Conservation (phyloP, 2,113 vertebrate species). For the Lepus timidus region DNA sequence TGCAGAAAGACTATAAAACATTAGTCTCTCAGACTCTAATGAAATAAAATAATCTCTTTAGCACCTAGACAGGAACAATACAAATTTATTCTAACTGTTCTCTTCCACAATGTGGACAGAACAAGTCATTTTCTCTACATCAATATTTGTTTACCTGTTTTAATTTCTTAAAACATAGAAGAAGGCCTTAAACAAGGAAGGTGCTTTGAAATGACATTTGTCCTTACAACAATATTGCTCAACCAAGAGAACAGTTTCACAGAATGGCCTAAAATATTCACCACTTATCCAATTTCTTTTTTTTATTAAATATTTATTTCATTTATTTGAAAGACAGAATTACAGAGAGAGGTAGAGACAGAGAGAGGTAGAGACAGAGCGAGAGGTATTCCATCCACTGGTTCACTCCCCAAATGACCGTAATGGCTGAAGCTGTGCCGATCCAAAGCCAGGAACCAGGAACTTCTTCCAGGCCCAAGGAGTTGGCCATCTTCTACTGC, state of each 20-base stretch:
- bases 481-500: too few species aligned
- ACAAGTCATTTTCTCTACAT: background rate
- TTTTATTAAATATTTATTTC: background rate
- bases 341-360: too few species aligned
- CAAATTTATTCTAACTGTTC: conserved; percentile 19
- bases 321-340: too few species aligned
- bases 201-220: background rate
- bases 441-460: too few species aligned
- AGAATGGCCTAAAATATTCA: conserved; percentile 27
- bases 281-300: background rate
- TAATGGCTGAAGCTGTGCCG: too few species aligned
- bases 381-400: too few species aligned
- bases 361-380: too few species aligned
- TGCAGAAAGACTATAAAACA: background rate
- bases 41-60: conserved; percentile 55
- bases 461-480: too few species aligned
- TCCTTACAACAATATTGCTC: background rate
- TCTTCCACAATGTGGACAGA: background rate
- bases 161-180: background rate
- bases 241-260: background rate
- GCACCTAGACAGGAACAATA: background rate
- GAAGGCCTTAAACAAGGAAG: background rate
- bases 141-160: conserved; percentile 9
- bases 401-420: too few species aligned
- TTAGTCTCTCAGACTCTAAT: background rate